Conservation (phyloP, 2,113 vertebrate species). For the Sphaerodactylus townsendi region DNA sequence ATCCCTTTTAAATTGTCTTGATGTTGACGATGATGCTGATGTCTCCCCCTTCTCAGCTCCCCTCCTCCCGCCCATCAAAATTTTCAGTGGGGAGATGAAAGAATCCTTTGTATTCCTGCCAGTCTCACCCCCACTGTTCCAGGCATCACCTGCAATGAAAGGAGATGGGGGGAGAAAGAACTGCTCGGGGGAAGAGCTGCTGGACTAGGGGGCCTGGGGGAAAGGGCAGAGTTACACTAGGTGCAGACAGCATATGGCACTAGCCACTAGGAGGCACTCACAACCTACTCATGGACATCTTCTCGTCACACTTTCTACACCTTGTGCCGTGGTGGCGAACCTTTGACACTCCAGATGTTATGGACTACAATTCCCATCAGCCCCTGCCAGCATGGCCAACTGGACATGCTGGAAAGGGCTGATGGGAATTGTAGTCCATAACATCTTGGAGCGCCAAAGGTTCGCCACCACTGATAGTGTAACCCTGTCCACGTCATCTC, state of each 20-base stretch:
- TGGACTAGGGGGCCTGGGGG: conserved; percentile 19
- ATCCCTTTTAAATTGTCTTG: conserved; percentile 71
- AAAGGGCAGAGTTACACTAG: no score
- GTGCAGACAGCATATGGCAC: no score
- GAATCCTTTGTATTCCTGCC: conserved; percentile 68
- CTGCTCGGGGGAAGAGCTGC: conserved; percentile 32
- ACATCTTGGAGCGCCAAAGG: no score
- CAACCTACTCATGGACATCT: neutral
- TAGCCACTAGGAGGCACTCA: neutral
- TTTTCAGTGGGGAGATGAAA: conserved; percentile 65
- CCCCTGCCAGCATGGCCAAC: no score
- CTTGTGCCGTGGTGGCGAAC: no score
- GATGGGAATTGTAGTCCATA: no score
- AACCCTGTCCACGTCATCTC: no score
- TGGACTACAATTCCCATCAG: no score
- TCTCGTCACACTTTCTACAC: no score
- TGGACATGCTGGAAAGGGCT: no score
- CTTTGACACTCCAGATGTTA: no score
- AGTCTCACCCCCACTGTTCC: conserved; percentile 63
- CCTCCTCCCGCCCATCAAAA: conserved; percentile 50
- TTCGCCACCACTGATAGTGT: no score
- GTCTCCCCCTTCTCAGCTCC: conserved; percentile 52
- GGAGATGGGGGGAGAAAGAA: conserved; percentile 57
- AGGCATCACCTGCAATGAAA: conserved; percentile 62
- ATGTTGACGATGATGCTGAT: conserved; percentile 69